Conservation (phyloP, 92 coral and sea anemone genomes). For the Galaxea fascicularis region DNA sequence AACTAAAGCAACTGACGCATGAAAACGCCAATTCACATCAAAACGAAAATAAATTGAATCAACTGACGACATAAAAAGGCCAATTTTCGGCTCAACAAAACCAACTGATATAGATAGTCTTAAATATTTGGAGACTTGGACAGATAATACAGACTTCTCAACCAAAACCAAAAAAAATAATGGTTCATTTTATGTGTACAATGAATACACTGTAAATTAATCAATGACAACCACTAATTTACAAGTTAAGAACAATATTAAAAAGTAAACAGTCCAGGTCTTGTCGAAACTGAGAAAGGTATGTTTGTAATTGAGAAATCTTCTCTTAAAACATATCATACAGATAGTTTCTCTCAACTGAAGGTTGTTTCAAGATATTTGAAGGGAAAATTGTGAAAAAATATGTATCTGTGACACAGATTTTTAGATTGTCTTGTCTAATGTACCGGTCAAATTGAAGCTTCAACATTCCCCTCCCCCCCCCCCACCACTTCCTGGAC, state of each 20-base stretch:
- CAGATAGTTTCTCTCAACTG: too few species aligned
- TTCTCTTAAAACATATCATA: slow-evolving; percentile 6
- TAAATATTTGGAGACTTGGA: slow-evolving; percentile 9
- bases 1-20: slow-evolving; percentile 17
- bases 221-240: slow-evolving; percentile 25
- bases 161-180: slow-evolving; percentile 11
- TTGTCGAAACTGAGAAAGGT: slow-evolving; percentile 28
- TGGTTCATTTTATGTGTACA: slow-evolving; percentile 9
- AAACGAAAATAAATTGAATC: slow-evolving; percentile 12
- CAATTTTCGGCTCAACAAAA: slow-evolving; percentile 23
- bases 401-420: too few species aligned
- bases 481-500: too few species aligned
- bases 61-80: slow-evolving; percentile 21
- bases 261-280: slow-evolving; percentile 19
- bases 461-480: too few species aligned
- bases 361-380: too few species aligned
- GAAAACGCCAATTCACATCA: slow-evolving; percentile 28
- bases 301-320: slow-evolving; percentile 15
- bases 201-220: neutral
- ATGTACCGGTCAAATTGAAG: too few species aligned
- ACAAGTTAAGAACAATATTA: slow-evolving; percentile 21
- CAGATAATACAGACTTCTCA: neutral
- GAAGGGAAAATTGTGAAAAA: too few species aligned
- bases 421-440: slow-evolving; percentile 3
- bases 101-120: slow-evolving; percentile 21